Conservation (phyloP, 2,797 vertebrate genomes). For the Tokudaia muenninki region DNA sequence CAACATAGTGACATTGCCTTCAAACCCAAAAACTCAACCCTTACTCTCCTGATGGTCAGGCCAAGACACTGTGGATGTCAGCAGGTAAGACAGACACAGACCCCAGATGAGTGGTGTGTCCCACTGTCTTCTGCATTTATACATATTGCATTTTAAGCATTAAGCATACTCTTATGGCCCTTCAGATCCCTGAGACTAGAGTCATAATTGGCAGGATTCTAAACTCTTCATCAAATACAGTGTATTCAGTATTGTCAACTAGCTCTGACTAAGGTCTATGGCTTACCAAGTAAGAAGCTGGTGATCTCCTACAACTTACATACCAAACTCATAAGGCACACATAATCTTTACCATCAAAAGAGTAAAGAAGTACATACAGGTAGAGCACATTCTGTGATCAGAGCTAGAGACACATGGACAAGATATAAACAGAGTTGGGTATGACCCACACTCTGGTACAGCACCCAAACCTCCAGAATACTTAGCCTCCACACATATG, state of each 20-base stretch:
- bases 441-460: too few species aligned
- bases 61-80: neutral
- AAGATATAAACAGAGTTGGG: neutral
- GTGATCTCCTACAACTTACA: neutral
- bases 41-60: neutral
- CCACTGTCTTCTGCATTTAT: neutral
- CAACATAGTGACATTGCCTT: neutral
- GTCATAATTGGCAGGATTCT: neutral
- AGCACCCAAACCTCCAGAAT: neutral
- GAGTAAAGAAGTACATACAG: neutral
- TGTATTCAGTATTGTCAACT: neutral
- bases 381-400: neutral
- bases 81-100: neutral
- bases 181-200: neutral
- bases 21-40: neutral
- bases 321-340: neutral
- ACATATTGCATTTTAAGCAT: neutral
- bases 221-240: neutral
- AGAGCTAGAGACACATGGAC: neutral
- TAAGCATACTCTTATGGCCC: neutral
- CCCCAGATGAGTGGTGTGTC: neutral
- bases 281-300: neutral
- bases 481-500: neutral
- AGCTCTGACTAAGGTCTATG: neutral
- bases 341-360: neutral